A percentile compares a stretch with the other conserved stretches of the same genome.
Evolutionary conservation across 2,888 invertebrate genomes (phyloP).

Genomic region (Apoderus coryli): DNA sequence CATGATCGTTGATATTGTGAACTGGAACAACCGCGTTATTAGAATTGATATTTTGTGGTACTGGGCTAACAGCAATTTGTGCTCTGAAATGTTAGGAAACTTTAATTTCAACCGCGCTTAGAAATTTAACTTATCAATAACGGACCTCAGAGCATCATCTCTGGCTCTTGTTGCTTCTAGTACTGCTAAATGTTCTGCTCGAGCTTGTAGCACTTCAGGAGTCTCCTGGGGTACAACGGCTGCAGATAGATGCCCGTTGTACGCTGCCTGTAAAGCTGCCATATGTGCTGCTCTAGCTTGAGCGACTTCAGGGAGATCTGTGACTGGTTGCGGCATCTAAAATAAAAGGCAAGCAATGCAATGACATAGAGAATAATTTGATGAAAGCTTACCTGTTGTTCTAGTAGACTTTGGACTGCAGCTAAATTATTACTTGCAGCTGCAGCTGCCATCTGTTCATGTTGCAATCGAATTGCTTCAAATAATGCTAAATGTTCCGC

Average conservation of each 20-base stretch:
- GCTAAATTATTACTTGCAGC: no score
- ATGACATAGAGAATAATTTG: not conserved
- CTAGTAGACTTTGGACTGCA: constrained; percentile 14
- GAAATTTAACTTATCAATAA: no score
- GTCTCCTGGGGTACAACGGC: constrained; percentile 28
- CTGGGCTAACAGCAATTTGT: constrained; percentile 21
- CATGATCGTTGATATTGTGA: no score
- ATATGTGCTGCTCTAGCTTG: constrained; percentile 27
- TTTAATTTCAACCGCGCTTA: constrained; percentile 17
- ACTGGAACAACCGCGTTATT: constrained; percentile 18
- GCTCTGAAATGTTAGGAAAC: no score
- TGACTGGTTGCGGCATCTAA: constrained; percentile 29
- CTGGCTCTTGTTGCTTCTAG: constrained; percentile 25
- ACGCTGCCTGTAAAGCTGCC: constrained; percentile 25
- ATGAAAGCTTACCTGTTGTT: constrained; percentile 12
- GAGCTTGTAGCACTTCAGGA: constrained; percentile 27
- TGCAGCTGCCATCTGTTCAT: constrained; percentile 20
- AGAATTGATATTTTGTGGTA: no score
- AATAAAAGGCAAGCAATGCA: constrained; percentile 1
- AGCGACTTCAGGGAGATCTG: constrained; percentile 28
- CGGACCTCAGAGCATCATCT: constrained; percentile 20
- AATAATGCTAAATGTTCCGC: constrained; percentile 27
- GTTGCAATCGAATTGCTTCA: constrained; percentile 25
- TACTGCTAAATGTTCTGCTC: constrained; percentile 26
- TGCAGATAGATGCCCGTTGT: constrained; percentile 20